Evolutionary conservation across 2,113 vertebrate genomes (phyloP), one percentile per base, ranked within the genome.

Genomic region (Caracal caracal): DNA sequence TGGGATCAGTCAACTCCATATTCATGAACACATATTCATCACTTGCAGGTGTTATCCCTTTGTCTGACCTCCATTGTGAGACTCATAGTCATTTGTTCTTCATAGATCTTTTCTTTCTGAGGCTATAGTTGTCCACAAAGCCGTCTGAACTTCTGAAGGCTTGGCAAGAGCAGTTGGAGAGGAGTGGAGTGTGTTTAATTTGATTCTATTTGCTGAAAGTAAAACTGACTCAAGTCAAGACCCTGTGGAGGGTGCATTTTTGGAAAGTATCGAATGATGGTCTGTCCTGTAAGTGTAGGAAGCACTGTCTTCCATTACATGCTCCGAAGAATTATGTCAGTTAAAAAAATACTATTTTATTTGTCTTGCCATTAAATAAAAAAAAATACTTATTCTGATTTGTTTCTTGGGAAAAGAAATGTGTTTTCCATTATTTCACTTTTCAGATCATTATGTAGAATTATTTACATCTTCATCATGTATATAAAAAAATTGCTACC

Each of bases 381-480:
- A 95, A 96, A 56, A 82, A 70, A 47, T 56, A 22, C n/a, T 35
- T 30, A 24, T 20, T 37, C 65, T 90, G 24, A 88, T 83, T 78
- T 87, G 49, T 49, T 37, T 86, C 51, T 71, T 20, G n/a, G 26
- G 22, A 56, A 56, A 87, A 75, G 3, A 13, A 93, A 28, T 16
- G 13, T 9, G 7, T 84, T 93, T 96, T 90, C 11, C 30, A 2
- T 65, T 26, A 80, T 93, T 75, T 86, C 30, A 10, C 19, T 63
- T 95, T 79, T 5, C 33, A 15, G 0, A 1, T 85, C 10, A 30
- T 65, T 96, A 51, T 35, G 33, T 88, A 88, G 22, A 97, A 79
- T 89, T 51, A 70, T 61, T 93, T 90, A 37, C 82, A 63, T 89
- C 47, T 96, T 95, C 70, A 65, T 90, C 92, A 2, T 0, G 6